phyloP scores from a whole-genome alignment of 2,113 vertebrate genomes.

The Macroglossus sobrinus region DNA sequence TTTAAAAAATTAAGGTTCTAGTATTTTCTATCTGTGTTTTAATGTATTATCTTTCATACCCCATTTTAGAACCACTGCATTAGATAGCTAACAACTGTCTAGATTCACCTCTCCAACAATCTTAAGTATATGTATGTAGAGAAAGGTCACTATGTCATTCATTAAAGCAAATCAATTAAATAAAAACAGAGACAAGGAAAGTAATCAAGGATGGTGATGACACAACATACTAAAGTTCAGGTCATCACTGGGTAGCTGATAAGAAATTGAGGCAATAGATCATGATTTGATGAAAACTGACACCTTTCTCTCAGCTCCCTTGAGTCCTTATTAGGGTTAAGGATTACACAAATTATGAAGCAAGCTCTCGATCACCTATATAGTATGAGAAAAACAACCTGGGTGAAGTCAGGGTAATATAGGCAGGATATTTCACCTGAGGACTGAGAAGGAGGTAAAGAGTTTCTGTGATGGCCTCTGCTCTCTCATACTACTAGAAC shows the following conservation, averaged over 20 bases:
- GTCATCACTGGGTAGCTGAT: not conserved
- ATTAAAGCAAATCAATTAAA: not conserved
- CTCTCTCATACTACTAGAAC: not conserved
- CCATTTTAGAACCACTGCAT: not conserved
- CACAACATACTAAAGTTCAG: no score
- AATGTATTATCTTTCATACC: not conserved
- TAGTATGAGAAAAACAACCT: not conserved
- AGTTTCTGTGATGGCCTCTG: not conserved
- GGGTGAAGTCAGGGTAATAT: not conserved
- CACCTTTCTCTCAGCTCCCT: not conserved
- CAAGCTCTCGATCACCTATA: not conserved
- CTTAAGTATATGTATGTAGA: not conserved
- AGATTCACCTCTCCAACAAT: no score
- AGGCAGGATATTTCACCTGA: not conserved
- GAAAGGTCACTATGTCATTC: not conserved
- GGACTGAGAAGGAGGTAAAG: not conserved
- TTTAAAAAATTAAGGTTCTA: not conserved
- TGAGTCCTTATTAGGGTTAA: not conserved
- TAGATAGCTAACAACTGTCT: not conserved
- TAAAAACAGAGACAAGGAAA: not conserved
- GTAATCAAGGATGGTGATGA: not conserved
- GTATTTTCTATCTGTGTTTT: not conserved
- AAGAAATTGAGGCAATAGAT: not conserved
- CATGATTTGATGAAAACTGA: not conserved
- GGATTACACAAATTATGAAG: not conserved